These are phyloP conservation scores for Cyaniris semiargus DNA, from an alignment of 2,888 invertebrate genomes.

Conservation along the genomic window DNA sequence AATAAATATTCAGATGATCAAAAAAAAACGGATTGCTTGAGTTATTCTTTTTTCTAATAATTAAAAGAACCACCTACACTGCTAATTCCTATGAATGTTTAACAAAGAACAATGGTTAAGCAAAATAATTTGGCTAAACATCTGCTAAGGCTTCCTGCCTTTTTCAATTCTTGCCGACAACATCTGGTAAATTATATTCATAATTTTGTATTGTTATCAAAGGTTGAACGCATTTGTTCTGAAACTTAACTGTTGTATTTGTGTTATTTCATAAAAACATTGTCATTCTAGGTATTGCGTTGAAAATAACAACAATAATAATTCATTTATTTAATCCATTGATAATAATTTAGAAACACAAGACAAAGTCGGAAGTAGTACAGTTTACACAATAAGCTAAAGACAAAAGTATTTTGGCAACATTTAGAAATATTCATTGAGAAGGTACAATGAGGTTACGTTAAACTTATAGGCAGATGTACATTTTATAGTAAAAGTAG, in stretches of 20 bases:
- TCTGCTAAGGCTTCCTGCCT: slow-evolving; percentile 18
- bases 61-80: background rate
- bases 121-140: slow-evolving; percentile 25
- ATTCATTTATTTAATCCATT: too few relatives aligned
- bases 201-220: slow-evolving; percentile 17
- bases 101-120: background rate
- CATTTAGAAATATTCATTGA: background rate
- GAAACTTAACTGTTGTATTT: background rate
- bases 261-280: background rate
- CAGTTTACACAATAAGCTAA: background rate
- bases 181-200: slow-evolving; percentile 23
- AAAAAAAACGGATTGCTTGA: background rate
- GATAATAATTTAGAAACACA: background rate
- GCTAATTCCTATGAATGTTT: background rate
- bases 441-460: background rate
- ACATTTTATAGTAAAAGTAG: background rate
- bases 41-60: background rate
- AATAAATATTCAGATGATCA: background rate
- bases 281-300: background rate
- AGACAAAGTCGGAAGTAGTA: background rate
- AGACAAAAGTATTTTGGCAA: background rate
- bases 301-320: background rate
- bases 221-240: background rate
- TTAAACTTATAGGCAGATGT: background rate
- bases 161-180: slow-evolving; percentile 23